These are phyloP conservation scores for Halesus radiatus DNA, from an alignment of 1,140 invertebrate genomes.

Conservation along the genomic window DNA sequence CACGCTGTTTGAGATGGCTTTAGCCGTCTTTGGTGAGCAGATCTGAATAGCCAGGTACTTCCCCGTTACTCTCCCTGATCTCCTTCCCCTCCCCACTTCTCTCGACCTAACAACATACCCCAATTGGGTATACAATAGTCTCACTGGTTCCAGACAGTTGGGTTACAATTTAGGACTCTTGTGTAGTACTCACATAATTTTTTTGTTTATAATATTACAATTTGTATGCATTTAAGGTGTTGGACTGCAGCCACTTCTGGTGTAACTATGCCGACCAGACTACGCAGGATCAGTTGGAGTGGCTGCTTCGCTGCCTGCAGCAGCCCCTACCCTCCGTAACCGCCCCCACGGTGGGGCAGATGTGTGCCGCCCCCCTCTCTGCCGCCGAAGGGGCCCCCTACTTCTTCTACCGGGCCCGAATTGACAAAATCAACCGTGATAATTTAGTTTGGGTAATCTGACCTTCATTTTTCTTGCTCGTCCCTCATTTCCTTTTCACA, in stretches of 20 bases:
- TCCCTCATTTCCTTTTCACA: too few species aligned
- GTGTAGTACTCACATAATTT: too few species aligned
- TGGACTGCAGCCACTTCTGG: slow-evolving; percentile 75
- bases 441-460: slow-evolving; percentile 62
- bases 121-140: too few species aligned
- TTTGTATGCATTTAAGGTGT: slow-evolving; percentile 15
- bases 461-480: neutral
- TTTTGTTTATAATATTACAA: too few species aligned
- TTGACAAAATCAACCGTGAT: slow-evolving; percentile 59
- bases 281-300: slow-evolving; percentile 55
- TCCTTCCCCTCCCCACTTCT: too few species aligned
- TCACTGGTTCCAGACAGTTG: too few species aligned
- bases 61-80: too few species aligned
- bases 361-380: slow-evolving; percentile 44
- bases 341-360: neutral
- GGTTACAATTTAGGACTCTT: too few species aligned
- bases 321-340: slow-evolving; percentile 42
- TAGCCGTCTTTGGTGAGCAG: too few species aligned
- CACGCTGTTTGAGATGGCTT: too few species aligned
- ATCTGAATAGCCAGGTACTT: too few species aligned
- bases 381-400: neutral
- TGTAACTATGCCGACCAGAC: slow-evolving; percentile 68
- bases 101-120: too few species aligned
- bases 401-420: slow-evolving; percentile 59
- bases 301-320: slow-evolving; percentile 59